Conservation (phyloP, 1,140 invertebrate genomes). For the Papilio machaon region DNA sequence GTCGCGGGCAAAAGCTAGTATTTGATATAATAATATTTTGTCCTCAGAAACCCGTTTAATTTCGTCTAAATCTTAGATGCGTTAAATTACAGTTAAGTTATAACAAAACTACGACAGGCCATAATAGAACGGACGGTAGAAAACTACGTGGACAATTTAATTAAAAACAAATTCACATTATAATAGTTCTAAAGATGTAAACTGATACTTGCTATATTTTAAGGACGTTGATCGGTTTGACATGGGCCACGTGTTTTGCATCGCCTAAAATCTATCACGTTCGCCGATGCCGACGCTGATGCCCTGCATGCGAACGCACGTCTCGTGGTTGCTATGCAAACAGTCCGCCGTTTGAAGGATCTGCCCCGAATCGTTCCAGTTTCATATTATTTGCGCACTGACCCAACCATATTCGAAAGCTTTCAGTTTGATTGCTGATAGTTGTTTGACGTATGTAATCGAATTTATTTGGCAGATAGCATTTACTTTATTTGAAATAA, state of each 20-base stretch:
- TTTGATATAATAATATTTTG: neutral
- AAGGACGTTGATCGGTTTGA: conserved; percentile 42
- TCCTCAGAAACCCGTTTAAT: too few species aligned
- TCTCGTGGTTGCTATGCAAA: conserved; percentile 45
- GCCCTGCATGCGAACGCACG: conserved; percentile 60
- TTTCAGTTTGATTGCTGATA: conserved; percentile 3
- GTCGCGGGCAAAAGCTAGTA: too few species aligned
- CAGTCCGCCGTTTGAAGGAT: conserved; percentile 50
- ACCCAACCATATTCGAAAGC: neutral
- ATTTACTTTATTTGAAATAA: neutral
- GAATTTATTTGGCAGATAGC: neutral
- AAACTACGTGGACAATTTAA: too few species aligned
- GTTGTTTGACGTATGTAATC: neutral
- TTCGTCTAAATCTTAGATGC: too few species aligned
- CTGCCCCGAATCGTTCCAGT: conserved; percentile 37
- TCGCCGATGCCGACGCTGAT: conserved; percentile 23
- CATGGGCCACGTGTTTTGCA: conserved; percentile 48
- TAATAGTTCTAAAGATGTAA: neutral
- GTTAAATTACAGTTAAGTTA: too few species aligned
- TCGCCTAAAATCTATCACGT: conserved; percentile 58
- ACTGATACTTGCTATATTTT: conserved; percentile 13
- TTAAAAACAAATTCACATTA: neutral
- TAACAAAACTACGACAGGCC: too few species aligned
- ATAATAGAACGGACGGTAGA: too few species aligned
- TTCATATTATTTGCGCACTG: conserved; percentile 24